A percentile compares a stretch with the other conserved stretches of the same genome.
Conservation (phyloP, 2,888 invertebrate genomes). For the Phragmatobia fuliginosa region DNA sequence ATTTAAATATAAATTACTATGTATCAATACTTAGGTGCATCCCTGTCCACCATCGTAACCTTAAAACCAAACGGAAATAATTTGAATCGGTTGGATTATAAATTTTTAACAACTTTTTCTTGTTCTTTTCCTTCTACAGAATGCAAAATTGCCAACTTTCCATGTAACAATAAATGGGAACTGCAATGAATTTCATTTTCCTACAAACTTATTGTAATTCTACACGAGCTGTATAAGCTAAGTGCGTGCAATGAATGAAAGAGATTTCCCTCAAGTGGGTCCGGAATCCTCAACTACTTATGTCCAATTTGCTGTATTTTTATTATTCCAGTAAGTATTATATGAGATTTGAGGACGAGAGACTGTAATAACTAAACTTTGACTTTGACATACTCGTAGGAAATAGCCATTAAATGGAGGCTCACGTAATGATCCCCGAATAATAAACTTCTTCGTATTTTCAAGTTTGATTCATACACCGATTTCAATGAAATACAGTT, state of each 20-base stretch:
- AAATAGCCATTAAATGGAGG: too few relatives aligned
- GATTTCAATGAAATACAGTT: too few relatives aligned
- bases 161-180: neutral
- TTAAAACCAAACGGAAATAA: too few relatives aligned
- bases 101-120: neutral
- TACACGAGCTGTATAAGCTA: constrained; percentile 21
- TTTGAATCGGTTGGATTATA: too few relatives aligned
- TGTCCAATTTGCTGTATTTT: constrained; percentile 35
- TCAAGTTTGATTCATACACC: too few relatives aligned
- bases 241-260: constrained; percentile 29
- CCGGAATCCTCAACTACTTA: constrained; percentile 34
- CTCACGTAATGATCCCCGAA: too few relatives aligned
- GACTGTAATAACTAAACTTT: neutral
- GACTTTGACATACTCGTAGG: neutral
- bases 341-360: neutral
- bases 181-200: neutral
- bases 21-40: too few relatives aligned
- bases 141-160: neutral
- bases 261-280: constrained; percentile 21
- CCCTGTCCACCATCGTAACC: too few relatives aligned
- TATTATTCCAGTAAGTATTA: neutral
- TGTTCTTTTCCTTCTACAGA: neutral
- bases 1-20: too few relatives aligned
- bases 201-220: constrained; percentile 28
- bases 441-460: too few relatives aligned